These are phyloP conservation scores for Trichechus manatus DNA, from an alignment of 2,113 vertebrate genomes.

Conservation along the genomic window DNA sequence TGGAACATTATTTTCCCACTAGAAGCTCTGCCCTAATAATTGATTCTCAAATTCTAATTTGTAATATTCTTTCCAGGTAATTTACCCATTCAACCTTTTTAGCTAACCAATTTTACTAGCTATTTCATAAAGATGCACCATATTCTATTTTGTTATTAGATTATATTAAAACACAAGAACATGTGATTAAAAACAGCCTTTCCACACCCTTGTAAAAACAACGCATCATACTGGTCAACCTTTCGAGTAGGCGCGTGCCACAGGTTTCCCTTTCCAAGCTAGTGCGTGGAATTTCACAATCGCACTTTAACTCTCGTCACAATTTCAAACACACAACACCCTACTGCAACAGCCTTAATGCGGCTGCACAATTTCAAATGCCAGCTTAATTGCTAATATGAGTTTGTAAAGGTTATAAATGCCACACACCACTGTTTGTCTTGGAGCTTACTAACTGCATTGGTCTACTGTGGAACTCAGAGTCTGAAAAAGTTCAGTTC, in stretches of 20 bases:
- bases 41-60: not conserved
- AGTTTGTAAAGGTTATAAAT: slow-evolving; percentile 21
- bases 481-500: not conserved
- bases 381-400: not conserved
- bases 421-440: not conserved
- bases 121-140: not conserved
- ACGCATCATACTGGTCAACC: not conserved
- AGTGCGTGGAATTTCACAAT: not conserved
- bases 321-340: slow-evolving; percentile 11
- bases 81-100: not conserved
- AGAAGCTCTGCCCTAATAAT: not conserved
- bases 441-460: not conserved
- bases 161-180: slow-evolving; percentile 17
- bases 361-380: not conserved
- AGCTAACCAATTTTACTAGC: slow-evolving; percentile 15
- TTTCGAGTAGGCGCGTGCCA: not conserved
- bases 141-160: not conserved
- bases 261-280: not conserved
- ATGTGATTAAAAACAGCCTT: not conserved
- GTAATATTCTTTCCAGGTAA: not conserved
- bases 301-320: not conserved
- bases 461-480: not conserved
- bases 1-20: not conserved
- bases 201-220: not conserved
- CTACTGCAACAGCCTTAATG: not conserved